These are phyloP conservation scores for Drosophila suzukii DNA, from an alignment of 1,140 invertebrate species.

Conservation along the genomic window DNA sequence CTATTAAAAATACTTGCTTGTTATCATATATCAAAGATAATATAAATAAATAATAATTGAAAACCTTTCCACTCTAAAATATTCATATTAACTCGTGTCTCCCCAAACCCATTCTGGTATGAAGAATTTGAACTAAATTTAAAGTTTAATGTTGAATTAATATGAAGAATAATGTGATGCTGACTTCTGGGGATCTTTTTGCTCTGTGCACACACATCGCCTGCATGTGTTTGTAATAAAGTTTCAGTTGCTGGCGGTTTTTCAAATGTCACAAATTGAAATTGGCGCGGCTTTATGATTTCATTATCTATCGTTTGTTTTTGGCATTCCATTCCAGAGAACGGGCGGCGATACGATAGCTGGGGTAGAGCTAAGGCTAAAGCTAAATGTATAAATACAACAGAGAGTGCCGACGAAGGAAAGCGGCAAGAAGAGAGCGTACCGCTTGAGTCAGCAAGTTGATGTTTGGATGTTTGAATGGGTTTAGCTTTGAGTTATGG, in stretches of 20 bases:
- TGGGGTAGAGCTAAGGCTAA: not conserved
- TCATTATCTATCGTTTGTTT: constrained; percentile 62
- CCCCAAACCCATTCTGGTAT: too few relatives aligned
- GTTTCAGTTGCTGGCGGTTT: constrained; percentile 27
- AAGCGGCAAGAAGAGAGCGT: constrained; percentile 43
- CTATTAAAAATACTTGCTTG: too few relatives aligned
- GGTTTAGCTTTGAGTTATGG: constrained; percentile 21
- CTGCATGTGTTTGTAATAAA: constrained; percentile 42
- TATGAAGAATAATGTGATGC: not conserved
- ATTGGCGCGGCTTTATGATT: constrained; percentile 65
- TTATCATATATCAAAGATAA: too few relatives aligned
- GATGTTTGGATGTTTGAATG: constrained; percentile 23
- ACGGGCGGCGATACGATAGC: constrained; percentile 14
- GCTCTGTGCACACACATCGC: constrained; percentile 14
- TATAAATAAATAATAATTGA: too few relatives aligned
- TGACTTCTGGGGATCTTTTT: not conserved
- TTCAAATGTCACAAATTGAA: constrained; percentile 57
- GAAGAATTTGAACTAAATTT: not conserved
- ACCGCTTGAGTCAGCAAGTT: constrained; percentile 34
- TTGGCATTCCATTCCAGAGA: constrained; percentile 53
- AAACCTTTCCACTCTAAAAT: too few relatives aligned
- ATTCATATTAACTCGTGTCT: too few relatives aligned
- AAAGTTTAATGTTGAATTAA: not conserved
- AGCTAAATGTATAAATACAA: constrained; percentile 16
- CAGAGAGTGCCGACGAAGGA: constrained; percentile 28